Conservation (phyloP, 2,113 vertebrate species). For the Mesocricetus auratus region DNA sequence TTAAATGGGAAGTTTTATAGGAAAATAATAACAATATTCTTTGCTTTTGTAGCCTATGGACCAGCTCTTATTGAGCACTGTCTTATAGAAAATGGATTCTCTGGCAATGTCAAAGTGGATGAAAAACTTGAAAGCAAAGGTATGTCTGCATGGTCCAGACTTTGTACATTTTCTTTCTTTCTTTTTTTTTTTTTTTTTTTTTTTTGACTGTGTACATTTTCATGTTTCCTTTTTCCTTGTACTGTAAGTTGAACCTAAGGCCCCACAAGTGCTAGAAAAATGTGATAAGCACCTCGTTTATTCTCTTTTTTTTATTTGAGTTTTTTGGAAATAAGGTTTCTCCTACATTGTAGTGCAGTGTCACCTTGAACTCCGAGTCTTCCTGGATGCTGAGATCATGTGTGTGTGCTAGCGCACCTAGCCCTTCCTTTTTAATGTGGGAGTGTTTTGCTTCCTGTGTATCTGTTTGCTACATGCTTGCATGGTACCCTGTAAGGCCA, state of each 20-base stretch:
- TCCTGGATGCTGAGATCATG: background rate
- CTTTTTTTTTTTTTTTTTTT: constrained; percentile 34
- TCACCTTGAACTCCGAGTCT: background rate
- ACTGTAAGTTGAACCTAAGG: background rate
- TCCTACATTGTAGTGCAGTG: background rate
- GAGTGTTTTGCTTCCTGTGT: background rate
- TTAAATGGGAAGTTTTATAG: constrained; percentile 51
- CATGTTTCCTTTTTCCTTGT: background rate
- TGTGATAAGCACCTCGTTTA: background rate
- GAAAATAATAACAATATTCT: constrained; percentile 48
- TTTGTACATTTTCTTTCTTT: constrained; percentile 44
- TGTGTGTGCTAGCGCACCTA: background rate
- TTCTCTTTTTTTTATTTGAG: background rate
- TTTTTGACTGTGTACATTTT: too few species aligned
- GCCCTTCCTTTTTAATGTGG: background rate
- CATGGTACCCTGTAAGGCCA: background rate
- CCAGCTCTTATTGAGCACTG: constrained; percentile 97
- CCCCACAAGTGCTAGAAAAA: background rate
- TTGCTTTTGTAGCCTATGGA: constrained; percentile 91
- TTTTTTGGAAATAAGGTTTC: background rate
- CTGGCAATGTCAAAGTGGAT: constrained; percentile 91
- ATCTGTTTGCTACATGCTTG: background rate
- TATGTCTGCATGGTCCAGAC: constrained; percentile 65
- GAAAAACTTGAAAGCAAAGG: constrained; percentile 88
- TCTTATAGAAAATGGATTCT: constrained; percentile 92